A percentile compares a stretch with the other conserved stretches of the same genome.
These are phyloP conservation scores for Tryphoninae sp. DNA, from an alignment of 2,888 invertebrate species.

Conservation along the genomic window DNA sequence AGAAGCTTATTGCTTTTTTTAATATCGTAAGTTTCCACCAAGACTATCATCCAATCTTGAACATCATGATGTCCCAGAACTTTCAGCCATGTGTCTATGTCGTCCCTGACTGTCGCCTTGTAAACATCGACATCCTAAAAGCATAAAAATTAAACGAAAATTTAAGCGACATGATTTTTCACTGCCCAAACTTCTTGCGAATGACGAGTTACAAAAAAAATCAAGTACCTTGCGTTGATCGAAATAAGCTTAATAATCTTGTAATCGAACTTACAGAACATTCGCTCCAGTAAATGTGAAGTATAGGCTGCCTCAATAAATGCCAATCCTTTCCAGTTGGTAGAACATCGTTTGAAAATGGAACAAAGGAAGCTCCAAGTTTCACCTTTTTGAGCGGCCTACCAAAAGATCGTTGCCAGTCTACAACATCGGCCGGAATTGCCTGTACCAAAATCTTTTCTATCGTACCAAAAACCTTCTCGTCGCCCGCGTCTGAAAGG, in stretches of 20 bases:
- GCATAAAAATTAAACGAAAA: constrained; percentile 1
- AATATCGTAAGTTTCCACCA: constrained; percentile 95
- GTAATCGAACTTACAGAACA: constrained; percentile 88
- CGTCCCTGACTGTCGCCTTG: constrained; percentile 93
- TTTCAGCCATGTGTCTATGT: constrained; percentile 94
- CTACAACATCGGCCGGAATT: constrained; percentile 93
- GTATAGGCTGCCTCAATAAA: constrained; percentile 93
- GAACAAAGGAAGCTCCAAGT: constrained; percentile 90
- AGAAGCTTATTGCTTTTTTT: constrained; percentile 95
- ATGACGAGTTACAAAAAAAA: no score
- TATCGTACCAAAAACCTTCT: constrained; percentile 91
- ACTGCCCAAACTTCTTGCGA: no score
- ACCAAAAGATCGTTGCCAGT: constrained; percentile 96
- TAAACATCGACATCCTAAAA: constrained; percentile 95
- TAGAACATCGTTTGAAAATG: constrained; percentile 89
- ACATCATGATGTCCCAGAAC: constrained; percentile 88
- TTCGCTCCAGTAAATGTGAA: constrained; percentile 97
- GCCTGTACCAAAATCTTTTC: constrained; percentile 90
- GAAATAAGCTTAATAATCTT: neutral
- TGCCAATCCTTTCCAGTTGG: constrained; percentile 89
- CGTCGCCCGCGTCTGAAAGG: constrained; percentile 90
- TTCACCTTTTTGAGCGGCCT: constrained; percentile 92
- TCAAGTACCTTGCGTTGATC: no score
- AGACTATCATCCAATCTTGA: constrained; percentile 95
- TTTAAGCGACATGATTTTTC: neutral